These are phyloP conservation scores for Atherix ibis DNA, from an alignment of 2,888 invertebrate species.

Conservation along the genomic window DNA sequence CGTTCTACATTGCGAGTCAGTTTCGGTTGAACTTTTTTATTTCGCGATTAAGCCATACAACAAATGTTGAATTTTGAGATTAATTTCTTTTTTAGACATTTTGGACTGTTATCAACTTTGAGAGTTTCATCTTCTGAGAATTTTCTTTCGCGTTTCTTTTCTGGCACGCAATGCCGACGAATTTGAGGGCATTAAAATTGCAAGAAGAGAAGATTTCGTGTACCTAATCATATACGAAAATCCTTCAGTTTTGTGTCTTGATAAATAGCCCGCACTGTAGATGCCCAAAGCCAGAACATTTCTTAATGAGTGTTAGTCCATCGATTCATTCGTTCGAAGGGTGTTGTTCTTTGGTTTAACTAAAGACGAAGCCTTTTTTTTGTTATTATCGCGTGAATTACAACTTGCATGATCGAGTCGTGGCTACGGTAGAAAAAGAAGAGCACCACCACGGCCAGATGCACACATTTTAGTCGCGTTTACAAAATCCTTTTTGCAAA, in stretches of 20 bases:
- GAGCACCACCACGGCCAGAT: not conserved
- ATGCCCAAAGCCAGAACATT: too few relatives aligned
- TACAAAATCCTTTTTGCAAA: not conserved
- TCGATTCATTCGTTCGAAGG: not conserved
- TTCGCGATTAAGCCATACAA: too few relatives aligned
- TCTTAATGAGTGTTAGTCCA: too few relatives aligned
- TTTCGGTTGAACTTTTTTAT: too few relatives aligned
- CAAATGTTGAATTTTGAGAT: too few relatives aligned
- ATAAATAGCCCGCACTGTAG: too few relatives aligned
- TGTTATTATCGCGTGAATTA: constrained; percentile 7
- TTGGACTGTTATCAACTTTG: too few relatives aligned
- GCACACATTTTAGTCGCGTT: not conserved
- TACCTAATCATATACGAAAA: constrained; percentile 8
- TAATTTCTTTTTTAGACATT: too few relatives aligned
- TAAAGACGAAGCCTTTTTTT: not conserved
- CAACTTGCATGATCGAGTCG: constrained; percentile 8
- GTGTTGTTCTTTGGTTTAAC: not conserved
- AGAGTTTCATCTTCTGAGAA: not conserved
- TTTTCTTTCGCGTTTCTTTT: not conserved
- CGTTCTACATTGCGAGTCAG: too few relatives aligned
- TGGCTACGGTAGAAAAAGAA: constrained; percentile 5
- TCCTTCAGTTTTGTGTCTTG: too few relatives aligned
- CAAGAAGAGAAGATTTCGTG: constrained; percentile 5
- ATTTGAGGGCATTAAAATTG: not conserved
- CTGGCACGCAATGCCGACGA: not conserved